Conservation (phyloP, 1,140 invertebrate species). For the Trichoplusia ni region DNA sequence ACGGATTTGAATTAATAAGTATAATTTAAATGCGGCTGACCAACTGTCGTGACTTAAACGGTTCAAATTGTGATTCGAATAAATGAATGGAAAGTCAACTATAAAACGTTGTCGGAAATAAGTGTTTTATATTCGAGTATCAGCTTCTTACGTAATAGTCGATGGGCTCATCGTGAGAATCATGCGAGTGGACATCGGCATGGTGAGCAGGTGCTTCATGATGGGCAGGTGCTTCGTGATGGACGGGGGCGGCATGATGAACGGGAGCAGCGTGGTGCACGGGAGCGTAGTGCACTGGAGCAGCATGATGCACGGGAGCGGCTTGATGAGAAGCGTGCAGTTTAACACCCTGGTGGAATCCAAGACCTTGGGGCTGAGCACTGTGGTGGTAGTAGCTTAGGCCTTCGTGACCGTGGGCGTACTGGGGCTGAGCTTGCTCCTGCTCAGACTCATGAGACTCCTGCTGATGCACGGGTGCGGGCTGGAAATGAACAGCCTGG, state of each 20-base stretch:
- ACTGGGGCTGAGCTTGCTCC: constrained; percentile 30
- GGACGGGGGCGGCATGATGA: not conserved
- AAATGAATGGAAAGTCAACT: constrained; percentile 69
- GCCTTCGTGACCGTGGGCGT: constrained; percentile 38
- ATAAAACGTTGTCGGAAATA: constrained; percentile 55
- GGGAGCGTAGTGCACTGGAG: constrained; percentile 41
- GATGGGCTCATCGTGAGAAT: constrained; percentile 66
- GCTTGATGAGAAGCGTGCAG: constrained; percentile 46
- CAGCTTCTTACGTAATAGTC: constrained; percentile 76
- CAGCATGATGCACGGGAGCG: constrained; percentile 43
- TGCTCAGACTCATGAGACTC: constrained; percentile 13
- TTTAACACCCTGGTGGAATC: constrained; percentile 2
- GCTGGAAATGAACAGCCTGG: constrained; percentile 50
- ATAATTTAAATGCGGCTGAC: constrained; percentile 35
- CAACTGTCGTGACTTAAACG: constrained; percentile 44
- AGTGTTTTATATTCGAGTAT: constrained; percentile 46
- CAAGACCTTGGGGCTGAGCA: constrained; percentile 34
- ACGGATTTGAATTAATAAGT: not conserved
- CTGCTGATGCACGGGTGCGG: constrained; percentile 37
- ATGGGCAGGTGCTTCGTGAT: constrained; percentile 9
- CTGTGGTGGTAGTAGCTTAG: constrained; percentile 32
- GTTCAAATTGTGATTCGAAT: constrained; percentile 49
- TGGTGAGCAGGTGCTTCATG: no score
- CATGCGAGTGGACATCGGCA: constrained; percentile 43
- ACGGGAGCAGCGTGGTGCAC: no score